A percentile compares a stretch with the other conserved stretches of the same genome.
phyloP scores from a whole-genome alignment of 2,797 vertebrate genomes.

The Aplochiton taeniatus region DNA sequence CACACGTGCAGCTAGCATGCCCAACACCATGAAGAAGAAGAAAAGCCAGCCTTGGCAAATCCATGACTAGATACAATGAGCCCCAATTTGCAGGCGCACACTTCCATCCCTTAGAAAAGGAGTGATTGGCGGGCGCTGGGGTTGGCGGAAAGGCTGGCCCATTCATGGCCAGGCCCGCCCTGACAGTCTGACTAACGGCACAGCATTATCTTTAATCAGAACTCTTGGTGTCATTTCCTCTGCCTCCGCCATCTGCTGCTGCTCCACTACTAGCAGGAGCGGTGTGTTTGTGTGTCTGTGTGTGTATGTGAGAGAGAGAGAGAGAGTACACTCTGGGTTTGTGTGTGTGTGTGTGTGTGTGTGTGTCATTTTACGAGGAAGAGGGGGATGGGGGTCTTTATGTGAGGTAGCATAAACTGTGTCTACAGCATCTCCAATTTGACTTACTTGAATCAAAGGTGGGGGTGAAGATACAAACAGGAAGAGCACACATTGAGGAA shows the following conservation, averaged over 20 bases:
- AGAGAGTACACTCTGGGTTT: background rate
- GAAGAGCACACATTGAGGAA: no score
- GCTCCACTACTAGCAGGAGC: conserved; percentile 26
- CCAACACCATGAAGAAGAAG: conserved; percentile 37
- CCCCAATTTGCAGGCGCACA: conserved; percentile 63
- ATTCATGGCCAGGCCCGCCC: conserved; percentile 57
- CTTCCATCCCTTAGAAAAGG: conserved; percentile 62
- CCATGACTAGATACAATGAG: conserved; percentile 64
- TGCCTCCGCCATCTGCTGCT: conserved; percentile 63
- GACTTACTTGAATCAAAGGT: no score
- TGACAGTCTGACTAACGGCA: conserved; percentile 66
- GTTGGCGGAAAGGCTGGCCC: conserved; percentile 37
- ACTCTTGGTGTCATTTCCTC: conserved; percentile 75
- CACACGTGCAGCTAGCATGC: conserved; percentile 26
- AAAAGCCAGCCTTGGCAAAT: conserved; percentile 55
- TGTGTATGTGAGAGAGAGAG: background rate
- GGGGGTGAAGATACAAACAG: no score
- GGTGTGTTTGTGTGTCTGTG: conserved; percentile 8
- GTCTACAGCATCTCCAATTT: no score
- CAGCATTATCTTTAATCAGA: conserved; percentile 76
- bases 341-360: conserved; percentile 4
- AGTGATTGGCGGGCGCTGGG: conserved; percentile 51
- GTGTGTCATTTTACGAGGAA: background rate
- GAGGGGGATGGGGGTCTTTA: background rate
- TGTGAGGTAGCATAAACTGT: background rate